Evolutionary conservation across 2,888 invertebrate species (phyloP).

Genomic region (Heterodera filipjevi): DNA sequence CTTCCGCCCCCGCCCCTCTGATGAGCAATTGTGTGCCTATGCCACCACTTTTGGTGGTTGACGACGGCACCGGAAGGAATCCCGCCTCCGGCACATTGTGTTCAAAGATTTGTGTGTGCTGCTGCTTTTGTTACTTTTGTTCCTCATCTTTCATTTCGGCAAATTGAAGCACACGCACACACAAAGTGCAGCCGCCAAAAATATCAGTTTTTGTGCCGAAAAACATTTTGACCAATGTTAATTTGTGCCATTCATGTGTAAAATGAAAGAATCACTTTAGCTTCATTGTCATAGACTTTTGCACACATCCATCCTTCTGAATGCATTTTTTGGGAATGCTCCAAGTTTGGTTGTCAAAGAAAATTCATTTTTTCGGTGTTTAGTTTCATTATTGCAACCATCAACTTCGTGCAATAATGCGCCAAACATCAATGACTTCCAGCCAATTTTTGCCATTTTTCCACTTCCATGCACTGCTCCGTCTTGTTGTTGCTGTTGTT

Average conservation of each 20-base stretch:
- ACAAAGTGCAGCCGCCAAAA: neutral
- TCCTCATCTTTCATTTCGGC: too few relatives aligned
- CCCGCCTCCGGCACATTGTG: neutral
- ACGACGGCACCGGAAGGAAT: conserved; percentile 1
- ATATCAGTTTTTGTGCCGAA: neutral
- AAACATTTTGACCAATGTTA: neutral
- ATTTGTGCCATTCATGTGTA: neutral
- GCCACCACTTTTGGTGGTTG: neutral
- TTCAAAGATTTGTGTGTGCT: too few relatives aligned
- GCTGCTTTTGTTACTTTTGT: too few relatives aligned
- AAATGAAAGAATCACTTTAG: neutral
- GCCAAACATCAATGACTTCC: neutral
- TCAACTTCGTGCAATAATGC: neutral
- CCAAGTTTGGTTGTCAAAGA: too few relatives aligned
- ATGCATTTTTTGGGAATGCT: too few relatives aligned
- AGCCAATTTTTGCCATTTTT: neutral
- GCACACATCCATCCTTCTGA: neutral
- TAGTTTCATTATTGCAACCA: too few relatives aligned
- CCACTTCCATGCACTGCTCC: neutral
- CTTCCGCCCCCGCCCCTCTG: neutral
- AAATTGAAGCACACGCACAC: too few relatives aligned
- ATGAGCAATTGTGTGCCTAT: neutral
- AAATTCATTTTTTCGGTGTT: too few relatives aligned
- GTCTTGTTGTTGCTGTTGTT: neutral
- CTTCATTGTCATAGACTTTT: neutral